Conservation (phyloP, 2,888 invertebrate genomes). For the Creontiades dilutus region DNA sequence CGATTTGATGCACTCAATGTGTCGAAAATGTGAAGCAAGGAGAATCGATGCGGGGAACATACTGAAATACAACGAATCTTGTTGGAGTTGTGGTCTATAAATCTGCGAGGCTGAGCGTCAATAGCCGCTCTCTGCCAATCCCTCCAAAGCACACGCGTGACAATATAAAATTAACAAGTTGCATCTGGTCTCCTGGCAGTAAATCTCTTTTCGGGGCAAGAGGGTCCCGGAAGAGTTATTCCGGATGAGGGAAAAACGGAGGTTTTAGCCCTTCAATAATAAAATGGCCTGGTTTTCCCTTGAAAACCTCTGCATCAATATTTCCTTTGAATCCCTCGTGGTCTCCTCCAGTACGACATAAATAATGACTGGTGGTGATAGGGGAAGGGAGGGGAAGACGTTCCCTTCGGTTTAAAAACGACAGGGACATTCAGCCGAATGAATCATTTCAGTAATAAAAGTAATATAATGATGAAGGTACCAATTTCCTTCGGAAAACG, state of each 20-base stretch:
- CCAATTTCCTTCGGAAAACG: too few relatives aligned
- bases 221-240: slow-evolving; percentile 64
- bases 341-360: slow-evolving; percentile 66
- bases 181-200: slow-evolving; percentile 65
- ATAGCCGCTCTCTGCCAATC: slow-evolving; percentile 9
- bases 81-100: slow-evolving; percentile 23
- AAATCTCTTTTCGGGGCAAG: slow-evolving; percentile 53
- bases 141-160: slow-evolving; percentile 66
- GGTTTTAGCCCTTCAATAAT: slow-evolving; percentile 71
- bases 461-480: background rate
- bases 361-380: slow-evolving; percentile 57
- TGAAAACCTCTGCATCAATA: slow-evolving; percentile 66
- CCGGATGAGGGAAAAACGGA: slow-evolving; percentile 58
- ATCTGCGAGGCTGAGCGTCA: slow-evolving; percentile 8
- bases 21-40: too few relatives aligned
- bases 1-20: too few relatives aligned
- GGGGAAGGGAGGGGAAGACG: slow-evolving; percentile 34
- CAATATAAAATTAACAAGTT: slow-evolving; percentile 73
- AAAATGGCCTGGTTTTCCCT: slow-evolving; percentile 64
- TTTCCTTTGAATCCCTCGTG: slow-evolving; percentile 70
- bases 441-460: background rate
- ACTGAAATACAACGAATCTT: background rate
- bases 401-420: background rate
- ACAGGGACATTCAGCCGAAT: background rate
- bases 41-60: background rate